Evolutionary conservation across 2,888 invertebrate genomes (phyloP).

Genomic region (Calliopum simillimum): DNA sequence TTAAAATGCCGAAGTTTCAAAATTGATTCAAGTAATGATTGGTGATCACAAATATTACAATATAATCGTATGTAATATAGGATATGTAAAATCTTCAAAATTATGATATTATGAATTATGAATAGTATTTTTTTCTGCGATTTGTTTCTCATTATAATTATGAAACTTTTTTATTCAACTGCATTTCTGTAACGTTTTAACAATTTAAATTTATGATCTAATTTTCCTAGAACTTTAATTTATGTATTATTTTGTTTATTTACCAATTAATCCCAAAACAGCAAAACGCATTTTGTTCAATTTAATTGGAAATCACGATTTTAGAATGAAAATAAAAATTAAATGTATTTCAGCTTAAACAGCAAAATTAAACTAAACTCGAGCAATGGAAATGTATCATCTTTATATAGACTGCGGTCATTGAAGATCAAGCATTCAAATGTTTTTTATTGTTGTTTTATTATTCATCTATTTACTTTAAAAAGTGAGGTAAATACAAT

Average conservation of each 20-base stretch:
- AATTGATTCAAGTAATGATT: too few species aligned
- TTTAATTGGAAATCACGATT: conserved; percentile 41
- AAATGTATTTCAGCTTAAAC: conserved; percentile 37
- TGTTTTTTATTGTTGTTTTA: conserved; percentile 6
- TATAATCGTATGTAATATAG: too few species aligned
- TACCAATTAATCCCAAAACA: conserved; percentile 55
- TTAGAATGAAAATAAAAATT: conserved; percentile 22
- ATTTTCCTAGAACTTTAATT: neutral
- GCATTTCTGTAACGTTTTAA: too few species aligned
- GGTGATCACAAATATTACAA: too few species aligned
- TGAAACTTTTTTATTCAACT: too few species aligned
- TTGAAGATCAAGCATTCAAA: conserved; percentile 30
- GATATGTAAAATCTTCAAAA: too few species aligned
- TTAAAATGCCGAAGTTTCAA: too few species aligned
- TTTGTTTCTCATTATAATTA: too few species aligned
- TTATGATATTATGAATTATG: too few species aligned
- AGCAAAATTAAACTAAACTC: conserved; percentile 55
- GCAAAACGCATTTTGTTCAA: conserved; percentile 59
- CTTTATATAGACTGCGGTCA: conserved; percentile 52
- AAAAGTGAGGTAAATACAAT: conserved; percentile 13
- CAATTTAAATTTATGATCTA: too few species aligned
- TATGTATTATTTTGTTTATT: conserved; percentile 22
- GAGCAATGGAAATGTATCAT: conserved; percentile 49
- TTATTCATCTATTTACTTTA: conserved; percentile 5
- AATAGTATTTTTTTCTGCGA: too few species aligned